Evolutionary conservation across 2,113 vertebrate species (phyloP).

Genomic region (Mus spicilegus): DNA sequence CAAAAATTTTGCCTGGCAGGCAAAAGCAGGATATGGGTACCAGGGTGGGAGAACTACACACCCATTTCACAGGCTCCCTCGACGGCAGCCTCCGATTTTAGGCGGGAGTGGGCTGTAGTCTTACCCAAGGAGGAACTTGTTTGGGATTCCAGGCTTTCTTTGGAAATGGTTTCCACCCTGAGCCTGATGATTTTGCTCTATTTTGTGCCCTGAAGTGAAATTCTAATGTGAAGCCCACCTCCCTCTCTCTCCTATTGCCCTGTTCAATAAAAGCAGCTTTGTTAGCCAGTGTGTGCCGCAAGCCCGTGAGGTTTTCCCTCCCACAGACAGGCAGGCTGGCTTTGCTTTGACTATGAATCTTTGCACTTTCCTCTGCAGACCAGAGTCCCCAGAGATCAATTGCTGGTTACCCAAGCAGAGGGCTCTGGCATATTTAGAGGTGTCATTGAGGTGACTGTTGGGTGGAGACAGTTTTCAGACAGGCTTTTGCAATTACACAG

Average conservation of each 20-base stretch:
- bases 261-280: neutral
- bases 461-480: neutral
- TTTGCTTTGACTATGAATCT: neutral
- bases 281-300: neutral
- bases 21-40: neutral
- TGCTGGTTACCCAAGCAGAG: neutral
- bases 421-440: neutral
- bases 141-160: neutral
- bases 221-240: neutral
- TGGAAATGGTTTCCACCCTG: neutral
- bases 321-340: neutral
- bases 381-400: neutral
- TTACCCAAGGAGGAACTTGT: neutral
- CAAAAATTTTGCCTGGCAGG: neutral
- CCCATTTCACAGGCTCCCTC: neutral
- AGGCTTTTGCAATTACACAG: neutral
- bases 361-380: conserved; percentile 19
- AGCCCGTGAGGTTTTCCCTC: neutral
- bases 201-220: neutral
- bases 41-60: rapidly evolving
- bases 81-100: rapidly evolving
- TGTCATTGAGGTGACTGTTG: neutral
- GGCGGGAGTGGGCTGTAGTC: neutral
- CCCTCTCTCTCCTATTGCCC: neutral
- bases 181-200: neutral